Evolutionary conservation across 1,140 invertebrate species (phyloP), one percentile per base, ranked within the genome.

Genomic region (Contarinia nasturtii): DNA sequence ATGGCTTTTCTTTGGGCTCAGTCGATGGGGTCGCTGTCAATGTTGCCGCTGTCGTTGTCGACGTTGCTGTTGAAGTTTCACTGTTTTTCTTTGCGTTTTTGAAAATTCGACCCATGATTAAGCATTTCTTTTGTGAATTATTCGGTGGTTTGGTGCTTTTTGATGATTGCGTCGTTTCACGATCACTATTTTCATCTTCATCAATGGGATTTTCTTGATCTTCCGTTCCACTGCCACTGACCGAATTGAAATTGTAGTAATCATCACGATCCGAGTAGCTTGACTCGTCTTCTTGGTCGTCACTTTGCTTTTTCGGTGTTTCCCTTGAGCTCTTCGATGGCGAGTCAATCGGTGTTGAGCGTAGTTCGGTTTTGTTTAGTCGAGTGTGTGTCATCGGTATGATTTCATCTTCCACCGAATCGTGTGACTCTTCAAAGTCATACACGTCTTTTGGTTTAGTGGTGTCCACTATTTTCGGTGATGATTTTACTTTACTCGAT

Each of bases 21-120:
- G n/a, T n/a, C n/a, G n/a, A n/a, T n/a, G n/a, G n/a, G n/a, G n/a
- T 18, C 5, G n/a, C 41, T 7, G 18, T 34, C 14, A 18, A 10
- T 40, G n/a, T 22, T 15, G 27, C 18, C 12, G 12, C 33, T 14
- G 11, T 33, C 7, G 22, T 53, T 7, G 18, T 34, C 14, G 18
- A 10, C 21, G n/a, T 22, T 15, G 27, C 18, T 11, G 12, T 15
- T 14, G 11, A 7, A 2, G 22, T 53, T 34, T 53, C 53, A 19
- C 54, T 55, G 1, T 54, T 60, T 48, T 66, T 68, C 33, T 60
- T 64, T 3, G 66, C 67, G 48, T 70, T 68, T 54, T 69, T 70
- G 44, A 71, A 71, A 27, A 71, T 71, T 20, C 67, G 55, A 4
- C 67, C 69, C 68, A 71, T 70, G 5, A 71, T 71, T 43, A 70